Percentiles rank a stretch among this genome's conserved stretches.
phyloP scores from a whole-genome alignment of 1,140 invertebrate species.

The Cherax destructor region DNA sequence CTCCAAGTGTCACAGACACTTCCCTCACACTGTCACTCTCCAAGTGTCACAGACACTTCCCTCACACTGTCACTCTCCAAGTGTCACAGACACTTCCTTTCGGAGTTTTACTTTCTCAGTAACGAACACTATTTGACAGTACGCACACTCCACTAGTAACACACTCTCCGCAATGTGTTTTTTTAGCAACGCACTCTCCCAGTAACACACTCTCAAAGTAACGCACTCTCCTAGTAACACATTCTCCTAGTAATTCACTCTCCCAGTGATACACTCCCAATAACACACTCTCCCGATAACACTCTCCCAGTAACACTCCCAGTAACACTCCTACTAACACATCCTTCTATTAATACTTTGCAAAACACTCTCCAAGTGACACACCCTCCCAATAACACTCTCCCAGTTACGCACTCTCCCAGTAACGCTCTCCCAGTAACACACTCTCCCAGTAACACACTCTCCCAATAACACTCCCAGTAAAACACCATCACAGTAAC shows the following conservation, averaged over 20 bases:
- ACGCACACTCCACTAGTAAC: too few species aligned
- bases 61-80: too few species aligned
- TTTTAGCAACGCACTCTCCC: too few species aligned
- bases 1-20: too few species aligned
- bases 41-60: too few species aligned
- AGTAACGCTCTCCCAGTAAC: neutral
- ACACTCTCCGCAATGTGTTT: too few species aligned
- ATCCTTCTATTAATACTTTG: neutral
- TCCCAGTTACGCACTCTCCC: neutral
- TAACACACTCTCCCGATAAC: neutral
- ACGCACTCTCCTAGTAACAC: neutral
- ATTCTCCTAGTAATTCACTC: neutral
- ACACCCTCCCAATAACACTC: neutral
- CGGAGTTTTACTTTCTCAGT: too few species aligned
- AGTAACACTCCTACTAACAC: neutral
- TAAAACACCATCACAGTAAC: neutral
- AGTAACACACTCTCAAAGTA: too few species aligned
- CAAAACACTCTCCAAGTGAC: neutral
- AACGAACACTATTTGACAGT: too few species aligned
- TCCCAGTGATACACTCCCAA: neutral
- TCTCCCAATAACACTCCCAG: neutral
- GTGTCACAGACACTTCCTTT: too few species aligned
- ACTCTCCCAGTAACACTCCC: neutral
- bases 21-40: too few species aligned
- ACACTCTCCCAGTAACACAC: neutral